These are phyloP conservation scores for Danionella cerebrum DNA, from an alignment of 2,113 vertebrate species.

Conservation along the genomic window DNA sequence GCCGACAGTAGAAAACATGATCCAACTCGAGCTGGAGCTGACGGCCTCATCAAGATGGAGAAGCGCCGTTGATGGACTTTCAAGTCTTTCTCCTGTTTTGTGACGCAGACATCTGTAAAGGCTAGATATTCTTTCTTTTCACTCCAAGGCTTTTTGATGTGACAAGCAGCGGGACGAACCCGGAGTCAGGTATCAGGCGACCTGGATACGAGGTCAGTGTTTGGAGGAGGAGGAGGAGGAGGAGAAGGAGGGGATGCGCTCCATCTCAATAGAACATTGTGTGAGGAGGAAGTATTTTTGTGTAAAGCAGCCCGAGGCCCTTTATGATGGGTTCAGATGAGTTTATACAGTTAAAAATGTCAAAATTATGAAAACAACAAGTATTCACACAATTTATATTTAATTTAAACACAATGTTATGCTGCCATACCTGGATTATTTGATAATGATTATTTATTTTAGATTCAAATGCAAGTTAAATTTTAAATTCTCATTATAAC, in stretches of 20 bases:
- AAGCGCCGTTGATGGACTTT: neutral
- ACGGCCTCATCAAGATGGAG: neutral
- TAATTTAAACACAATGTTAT: too few species aligned
- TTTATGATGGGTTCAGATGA: slow-evolving; percentile 28
- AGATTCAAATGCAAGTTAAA: too few species aligned
- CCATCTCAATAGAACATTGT: slow-evolving; percentile 46
- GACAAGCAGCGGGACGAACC: slow-evolving; percentile 23
- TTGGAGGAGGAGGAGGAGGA: slow-evolving; percentile 39
- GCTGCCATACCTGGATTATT: too few species aligned
- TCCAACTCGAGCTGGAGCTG: too few species aligned
- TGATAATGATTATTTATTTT: too few species aligned
- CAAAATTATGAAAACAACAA: too few species aligned
- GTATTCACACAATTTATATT: too few species aligned
- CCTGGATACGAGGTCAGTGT: slow-evolving; percentile 34
- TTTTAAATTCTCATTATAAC: too few species aligned
- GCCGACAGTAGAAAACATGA: too few species aligned
- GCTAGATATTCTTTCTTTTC: slow-evolving; percentile 1
- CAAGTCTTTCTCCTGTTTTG: neutral
- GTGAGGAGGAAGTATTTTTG: slow-evolving; percentile 57
- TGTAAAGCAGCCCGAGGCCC: slow-evolving; percentile 45
- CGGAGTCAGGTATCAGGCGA: slow-evolving; percentile 27
- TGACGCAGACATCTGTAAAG: slow-evolving; percentile 4
- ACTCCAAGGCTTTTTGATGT: neutral
- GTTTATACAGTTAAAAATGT: neutral
- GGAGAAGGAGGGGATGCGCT: slow-evolving; percentile 29